Conservation (phyloP, 2,797 vertebrate species). For the Phaenicophaeus curvirostris region DNA sequence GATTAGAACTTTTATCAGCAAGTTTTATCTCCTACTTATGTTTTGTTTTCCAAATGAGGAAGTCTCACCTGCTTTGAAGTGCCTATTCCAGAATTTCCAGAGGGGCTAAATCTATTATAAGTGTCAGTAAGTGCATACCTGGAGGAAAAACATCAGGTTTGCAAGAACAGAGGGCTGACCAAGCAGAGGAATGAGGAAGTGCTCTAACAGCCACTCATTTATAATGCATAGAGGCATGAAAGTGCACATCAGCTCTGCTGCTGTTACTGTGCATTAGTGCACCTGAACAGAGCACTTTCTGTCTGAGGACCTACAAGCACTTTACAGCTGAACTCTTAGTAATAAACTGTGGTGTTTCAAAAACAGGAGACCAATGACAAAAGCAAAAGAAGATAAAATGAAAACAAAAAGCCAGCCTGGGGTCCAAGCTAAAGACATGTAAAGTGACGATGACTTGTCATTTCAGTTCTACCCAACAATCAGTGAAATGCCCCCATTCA, state of each 20-base stretch:
- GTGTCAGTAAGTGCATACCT: slow-evolving; percentile 58
- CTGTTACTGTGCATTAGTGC: neutral
- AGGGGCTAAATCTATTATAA: slow-evolving; percentile 46
- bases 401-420: neutral
- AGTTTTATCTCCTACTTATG: slow-evolving; percentile 37
- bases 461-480: neutral
- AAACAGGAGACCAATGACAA: neutral
- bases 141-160: slow-evolving; percentile 54
- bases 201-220: slow-evolving; percentile 37
- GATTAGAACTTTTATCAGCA: slow-evolving; percentile 37
- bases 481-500: neutral
- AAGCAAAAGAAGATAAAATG: neutral
- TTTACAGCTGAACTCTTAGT: neutral
- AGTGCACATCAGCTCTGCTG: neutral
- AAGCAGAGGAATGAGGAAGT: slow-evolving; percentile 37
- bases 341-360: neutral
- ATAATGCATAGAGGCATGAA: slow-evolving; percentile 20
- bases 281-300: neutral
- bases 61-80: slow-evolving; percentile 64
- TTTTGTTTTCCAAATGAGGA: slow-evolving; percentile 58
- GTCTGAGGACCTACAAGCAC: neutral
- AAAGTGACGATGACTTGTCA: neutral
- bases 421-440: neutral
- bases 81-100: slow-evolving; percentile 45
- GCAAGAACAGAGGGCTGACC: slow-evolving; percentile 40